Percentiles rank a stretch among this genome's conserved stretches.
Evolutionary conservation across 2,888 invertebrate species (phyloP).

Genomic region (Tridacna gigas): DNA sequence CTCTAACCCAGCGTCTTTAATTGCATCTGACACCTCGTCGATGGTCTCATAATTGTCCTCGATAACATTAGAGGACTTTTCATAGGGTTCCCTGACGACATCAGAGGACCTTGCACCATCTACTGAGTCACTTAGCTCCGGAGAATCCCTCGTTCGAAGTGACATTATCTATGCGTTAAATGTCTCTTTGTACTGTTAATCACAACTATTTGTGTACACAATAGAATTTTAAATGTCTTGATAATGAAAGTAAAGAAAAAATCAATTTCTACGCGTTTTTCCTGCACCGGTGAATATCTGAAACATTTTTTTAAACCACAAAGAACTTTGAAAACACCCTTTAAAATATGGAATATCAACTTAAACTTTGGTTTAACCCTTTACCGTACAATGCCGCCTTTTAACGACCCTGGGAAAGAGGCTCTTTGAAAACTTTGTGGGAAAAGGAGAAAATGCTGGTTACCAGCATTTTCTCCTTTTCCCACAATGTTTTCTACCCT

Average conservation of each 20-base stretch:
- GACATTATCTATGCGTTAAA: background rate
- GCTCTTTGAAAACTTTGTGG: background rate
- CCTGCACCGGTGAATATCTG: no score
- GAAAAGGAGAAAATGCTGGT: background rate
- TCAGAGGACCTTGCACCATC: conserved; percentile 11
- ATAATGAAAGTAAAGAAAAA: no score
- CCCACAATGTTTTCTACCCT: background rate
- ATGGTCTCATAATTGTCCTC: conserved; percentile 29
- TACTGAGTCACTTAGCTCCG: background rate
- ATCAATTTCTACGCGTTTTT: no score
- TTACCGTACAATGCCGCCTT: no score
- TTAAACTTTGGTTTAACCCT: no score
- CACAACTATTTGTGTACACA: no score
- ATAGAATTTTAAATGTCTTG: no score
- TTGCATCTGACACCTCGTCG: conserved; percentile 33
- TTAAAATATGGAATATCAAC: no score
- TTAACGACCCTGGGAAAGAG: no score
- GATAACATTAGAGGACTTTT: conserved; percentile 19
- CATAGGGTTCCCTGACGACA: background rate
- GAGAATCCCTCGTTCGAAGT: background rate
- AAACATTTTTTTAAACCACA: no score
- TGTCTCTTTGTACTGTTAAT: no score
- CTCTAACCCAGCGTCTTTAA: conserved; percentile 38
- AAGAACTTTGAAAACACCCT: no score
- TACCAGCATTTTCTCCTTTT: background rate